phyloP scores from a whole-genome alignment of 2,113 vertebrate genomes.

The Parus major region DNA sequence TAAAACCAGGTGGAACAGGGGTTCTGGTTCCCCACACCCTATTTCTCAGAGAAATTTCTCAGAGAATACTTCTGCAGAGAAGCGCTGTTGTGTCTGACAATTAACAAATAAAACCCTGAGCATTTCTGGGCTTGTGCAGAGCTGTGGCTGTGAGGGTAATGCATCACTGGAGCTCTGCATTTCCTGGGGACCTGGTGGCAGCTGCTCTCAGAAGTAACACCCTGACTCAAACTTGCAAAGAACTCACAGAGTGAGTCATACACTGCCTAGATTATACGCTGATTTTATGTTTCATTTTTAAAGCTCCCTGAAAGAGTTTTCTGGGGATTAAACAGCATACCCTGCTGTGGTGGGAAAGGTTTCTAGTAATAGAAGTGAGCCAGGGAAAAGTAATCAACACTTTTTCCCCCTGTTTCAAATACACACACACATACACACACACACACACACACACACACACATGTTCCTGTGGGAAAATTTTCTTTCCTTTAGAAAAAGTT shows the following conservation, averaged over 20 bases:
- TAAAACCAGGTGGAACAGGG: neutral
- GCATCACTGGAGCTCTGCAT: neutral
- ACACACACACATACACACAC: neutral
- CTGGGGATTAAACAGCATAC: neutral
- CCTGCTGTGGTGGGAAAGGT: neutral
- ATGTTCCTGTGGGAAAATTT: neutral
- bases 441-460: neutral
- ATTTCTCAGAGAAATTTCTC: neutral
- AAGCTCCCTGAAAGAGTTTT: neutral
- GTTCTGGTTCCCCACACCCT: neutral
- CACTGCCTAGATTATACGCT: neutral
- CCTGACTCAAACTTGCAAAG: constrained; percentile 10
- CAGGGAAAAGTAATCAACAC: neutral
- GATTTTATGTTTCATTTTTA: constrained; percentile 19
- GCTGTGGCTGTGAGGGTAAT: neutral
- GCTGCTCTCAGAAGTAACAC: constrained; percentile 8
- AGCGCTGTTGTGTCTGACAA: neutral
- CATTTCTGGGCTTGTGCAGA: neutral
- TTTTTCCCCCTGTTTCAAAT: neutral
- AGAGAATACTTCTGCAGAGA: neutral
- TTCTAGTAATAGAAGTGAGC: neutral
- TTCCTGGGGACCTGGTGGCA: neutral
- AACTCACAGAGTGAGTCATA: neutral
- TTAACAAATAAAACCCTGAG: neutral
- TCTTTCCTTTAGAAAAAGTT: neutral